A percentile compares a stretch with the other conserved stretches of the same genome.
Evolutionary conservation across 2,888 invertebrate genomes (phyloP).

Genomic region (Auanema freiburgensis): DNA sequence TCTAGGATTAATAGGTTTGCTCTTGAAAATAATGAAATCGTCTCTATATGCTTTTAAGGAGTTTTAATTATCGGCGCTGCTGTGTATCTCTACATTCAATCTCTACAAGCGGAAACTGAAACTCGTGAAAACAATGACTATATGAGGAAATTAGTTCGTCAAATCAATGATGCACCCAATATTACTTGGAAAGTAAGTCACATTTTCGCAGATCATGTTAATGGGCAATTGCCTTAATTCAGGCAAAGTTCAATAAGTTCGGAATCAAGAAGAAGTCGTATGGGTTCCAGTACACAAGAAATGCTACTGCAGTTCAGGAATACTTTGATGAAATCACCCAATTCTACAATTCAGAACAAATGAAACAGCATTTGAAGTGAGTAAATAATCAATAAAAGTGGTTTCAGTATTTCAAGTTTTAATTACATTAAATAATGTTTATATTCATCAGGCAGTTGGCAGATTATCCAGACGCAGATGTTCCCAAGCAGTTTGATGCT

Average conservation of each 20-base stretch:
- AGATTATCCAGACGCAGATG: slow-evolving; percentile 38
- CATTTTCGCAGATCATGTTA: no score
- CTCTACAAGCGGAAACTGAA: slow-evolving; percentile 33
- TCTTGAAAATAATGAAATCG: no score
- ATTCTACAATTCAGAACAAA: slow-evolving; percentile 56
- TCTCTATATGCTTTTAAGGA: slow-evolving; percentile 17
- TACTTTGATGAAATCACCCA: slow-evolving; percentile 53
- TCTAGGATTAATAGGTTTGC: no score
- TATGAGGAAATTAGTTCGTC: slow-evolving; percentile 50
- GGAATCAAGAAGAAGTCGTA: slow-evolving; percentile 50
- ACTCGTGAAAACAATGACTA: slow-evolving; percentile 48
- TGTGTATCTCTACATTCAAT: slow-evolving; percentile 30
- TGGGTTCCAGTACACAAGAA: slow-evolving; percentile 54
- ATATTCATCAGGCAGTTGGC: slow-evolving; percentile 44
- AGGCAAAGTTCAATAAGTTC: slow-evolving; percentile 60
- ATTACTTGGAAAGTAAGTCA: slow-evolving; percentile 56
- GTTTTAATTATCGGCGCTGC: slow-evolving; percentile 31
- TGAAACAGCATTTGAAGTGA: slow-evolving; percentile 57
- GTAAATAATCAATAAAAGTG: not conserved
- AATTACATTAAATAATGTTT: not conserved
- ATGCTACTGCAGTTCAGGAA: slow-evolving; percentile 59
- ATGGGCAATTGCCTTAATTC: slow-evolving; percentile 4
- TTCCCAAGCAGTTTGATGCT: slow-evolving; percentile 59
- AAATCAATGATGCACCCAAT: slow-evolving; percentile 54
- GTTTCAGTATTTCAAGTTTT: not conserved